A percentile compares a stretch with the other conserved stretches of the same genome.
Conservation (phyloP, 1,140 invertebrate species). For the Zophobas morio region DNA sequence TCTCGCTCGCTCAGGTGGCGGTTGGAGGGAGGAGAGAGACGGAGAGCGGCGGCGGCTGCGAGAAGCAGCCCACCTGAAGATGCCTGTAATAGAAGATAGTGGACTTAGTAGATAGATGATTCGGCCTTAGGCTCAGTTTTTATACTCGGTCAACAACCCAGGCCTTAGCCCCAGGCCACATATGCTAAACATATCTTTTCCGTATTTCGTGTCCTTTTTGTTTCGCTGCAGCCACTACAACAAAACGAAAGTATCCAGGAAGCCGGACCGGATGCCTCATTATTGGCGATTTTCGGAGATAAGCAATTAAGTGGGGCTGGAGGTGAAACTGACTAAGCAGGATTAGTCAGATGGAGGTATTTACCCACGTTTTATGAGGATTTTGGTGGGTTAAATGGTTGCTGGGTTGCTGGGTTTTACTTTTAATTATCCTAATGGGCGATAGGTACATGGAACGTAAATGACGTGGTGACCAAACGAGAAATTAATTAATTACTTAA, state of each 20-base stretch:
- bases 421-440: too few relatives aligned
- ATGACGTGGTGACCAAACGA: too few relatives aligned
- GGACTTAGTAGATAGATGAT: conserved; percentile 44
- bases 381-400: too few relatives aligned
- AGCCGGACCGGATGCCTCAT: neutral
- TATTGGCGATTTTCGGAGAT: too few relatives aligned
- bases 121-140: conserved; percentile 45
- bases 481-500: too few relatives aligned
- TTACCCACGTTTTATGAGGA: too few relatives aligned
- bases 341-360: too few relatives aligned
- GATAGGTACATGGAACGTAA: too few relatives aligned
- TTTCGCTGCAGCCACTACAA: conserved; percentile 20
- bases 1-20: neutral
- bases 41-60: neutral
- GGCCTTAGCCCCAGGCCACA: conserved; percentile 36
- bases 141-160: conserved; percentile 47
- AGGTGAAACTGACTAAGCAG: too few relatives aligned
- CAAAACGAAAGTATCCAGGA: conserved; percentile 9
- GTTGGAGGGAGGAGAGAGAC: neutral
- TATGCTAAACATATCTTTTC: conserved; percentile 48
- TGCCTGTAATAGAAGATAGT: conserved; percentile 42
- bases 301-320: too few relatives aligned
- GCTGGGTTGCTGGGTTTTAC: too few relatives aligned
- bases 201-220: conserved; percentile 41
- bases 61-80: conserved; percentile 22